phyloP scores from a whole-genome alignment of 2,888 invertebrate species.

The Cryptocheilus praepositus region DNA sequence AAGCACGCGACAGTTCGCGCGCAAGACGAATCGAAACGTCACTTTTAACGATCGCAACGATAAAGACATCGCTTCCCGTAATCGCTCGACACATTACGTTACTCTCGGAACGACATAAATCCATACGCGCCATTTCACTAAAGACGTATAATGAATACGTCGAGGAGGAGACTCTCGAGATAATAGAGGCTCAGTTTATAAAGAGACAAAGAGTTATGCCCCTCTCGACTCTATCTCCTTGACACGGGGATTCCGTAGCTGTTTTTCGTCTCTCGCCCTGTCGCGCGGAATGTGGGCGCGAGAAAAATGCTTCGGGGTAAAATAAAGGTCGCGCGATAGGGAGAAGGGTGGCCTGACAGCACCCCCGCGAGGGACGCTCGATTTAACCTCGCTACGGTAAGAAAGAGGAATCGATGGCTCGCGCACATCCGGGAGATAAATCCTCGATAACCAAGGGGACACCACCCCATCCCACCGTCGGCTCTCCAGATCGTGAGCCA shows the following conservation, averaged over 20 bases:
- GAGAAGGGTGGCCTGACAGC: conserved; percentile 43
- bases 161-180: not conserved
- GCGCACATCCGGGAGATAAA: conserved; percentile 62
- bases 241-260: conserved; percentile 11
- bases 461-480: conserved; percentile 21
- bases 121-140: too few species aligned
- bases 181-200: conserved; percentile 7
- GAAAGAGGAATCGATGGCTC: conserved; percentile 59
- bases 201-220: not conserved
- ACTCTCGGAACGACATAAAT: too few species aligned
- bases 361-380: conserved; percentile 61
- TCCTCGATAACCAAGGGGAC: conserved; percentile 59
- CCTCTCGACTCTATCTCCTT: not conserved
- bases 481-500: conserved; percentile 27
- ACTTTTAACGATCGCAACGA: too few species aligned
- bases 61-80: too few species aligned
- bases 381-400: conserved; percentile 60
- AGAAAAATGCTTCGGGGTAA: conserved; percentile 46
- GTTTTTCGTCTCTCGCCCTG: conserved; percentile 15
- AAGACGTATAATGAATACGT: too few species aligned
- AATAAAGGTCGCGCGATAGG: conserved; percentile 45
- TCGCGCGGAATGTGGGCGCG: conserved; percentile 17
- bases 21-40: too few species aligned
- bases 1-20: too few species aligned
- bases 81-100: too few species aligned